Evolutionary conservation across 1,140 invertebrate species (phyloP).

Genomic region (Euura saliciscinereae): DNA sequence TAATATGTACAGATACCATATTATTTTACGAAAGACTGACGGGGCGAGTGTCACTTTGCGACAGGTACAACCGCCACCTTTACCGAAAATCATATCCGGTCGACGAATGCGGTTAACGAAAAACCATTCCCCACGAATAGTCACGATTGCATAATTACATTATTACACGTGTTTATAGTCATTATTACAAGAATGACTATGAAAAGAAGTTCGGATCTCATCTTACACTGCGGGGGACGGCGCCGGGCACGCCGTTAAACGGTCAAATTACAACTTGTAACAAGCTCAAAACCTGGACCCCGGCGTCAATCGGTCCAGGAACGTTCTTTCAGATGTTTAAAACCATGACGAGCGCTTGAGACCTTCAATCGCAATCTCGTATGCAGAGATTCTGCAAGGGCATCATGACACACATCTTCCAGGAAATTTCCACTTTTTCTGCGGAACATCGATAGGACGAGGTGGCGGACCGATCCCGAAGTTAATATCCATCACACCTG

Average conservation of each 20-base stretch:
- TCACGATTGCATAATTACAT: constrained; percentile 30
- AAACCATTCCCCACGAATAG: background rate
- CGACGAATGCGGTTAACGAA: background rate
- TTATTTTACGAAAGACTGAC: too few relatives aligned
- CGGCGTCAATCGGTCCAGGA: background rate
- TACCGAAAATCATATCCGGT: background rate
- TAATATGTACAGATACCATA: constrained; percentile 18
- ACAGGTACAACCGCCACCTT: constrained; percentile 8
- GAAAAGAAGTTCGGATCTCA: constrained; percentile 43
- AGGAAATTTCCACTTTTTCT: too few relatives aligned
- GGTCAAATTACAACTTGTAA: constrained; percentile 44
- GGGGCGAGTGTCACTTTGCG: constrained; percentile 26
- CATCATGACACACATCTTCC: too few relatives aligned
- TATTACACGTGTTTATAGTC: constrained; percentile 39
- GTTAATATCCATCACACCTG: constrained; percentile 3
- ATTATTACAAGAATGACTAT: constrained; percentile 54
- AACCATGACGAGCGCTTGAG: background rate
- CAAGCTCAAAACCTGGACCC: constrained; percentile 8
- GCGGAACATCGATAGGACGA: too few relatives aligned
- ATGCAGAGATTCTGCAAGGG: too few relatives aligned
- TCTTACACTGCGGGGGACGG: constrained; percentile 44
- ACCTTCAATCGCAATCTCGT: too few relatives aligned
- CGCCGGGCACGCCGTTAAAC: constrained; percentile 37
- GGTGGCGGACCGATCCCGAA: too few relatives aligned
- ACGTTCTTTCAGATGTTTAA: background rate